Base-by-base conservation (phyloP, 2,797 vertebrate genomes). In the Epinephelus awoara region DNA sequence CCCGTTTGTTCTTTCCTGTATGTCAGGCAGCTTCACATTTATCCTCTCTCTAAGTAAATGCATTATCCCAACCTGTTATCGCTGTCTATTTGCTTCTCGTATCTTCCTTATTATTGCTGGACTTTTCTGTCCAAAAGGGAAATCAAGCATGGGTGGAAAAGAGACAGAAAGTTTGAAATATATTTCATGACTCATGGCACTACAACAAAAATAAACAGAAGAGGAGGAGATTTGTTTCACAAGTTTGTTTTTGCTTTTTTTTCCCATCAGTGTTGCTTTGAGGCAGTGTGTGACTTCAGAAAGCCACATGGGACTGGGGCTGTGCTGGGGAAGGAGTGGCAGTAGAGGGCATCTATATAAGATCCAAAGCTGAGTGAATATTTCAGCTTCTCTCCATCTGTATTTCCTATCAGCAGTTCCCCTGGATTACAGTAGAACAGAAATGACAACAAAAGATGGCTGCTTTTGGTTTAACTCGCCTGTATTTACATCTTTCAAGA, bases 121-220 rank as follows among this genome's bases (percentile, higher is more conserved):
- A 27, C 13, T 63, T 65, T 70, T 68, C 4, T 29, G 19, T 61
- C 57, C 18, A 57, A 52, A 23, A 51, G 6, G 11, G 21, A 56
- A 61, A 68, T 55, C 38, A 68, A 21, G 29, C 46, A 64, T 42
- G 18, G 25, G 38, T 47, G 38, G 21, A 40, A 71, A 42, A 57
- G 7, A 80, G 21, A 65, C 1, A 52, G 18, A 80, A 5, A 25
- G 75, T 70, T 76, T 27, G 19, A 58, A 70, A 78, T 52, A 55
- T 49, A 17, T 67, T 56, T 27, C 11, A 74, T 79, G 65, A 27
- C 19, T 58, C 71, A 77, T 65, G 29, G 65, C 44, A 46, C 65
- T 49, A 51, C 58, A 65, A 61, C 74, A 77, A 54, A 85, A 82
- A 79, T 74, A 83, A 71, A 80, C 51, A 77, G 21, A 73, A 56